Percentiles rank a stretch among this genome's conserved stretches.
Evolutionary conservation across 2,113 vertebrate genomes (phyloP).

Genomic region (Lophotis ruficrista): DNA sequence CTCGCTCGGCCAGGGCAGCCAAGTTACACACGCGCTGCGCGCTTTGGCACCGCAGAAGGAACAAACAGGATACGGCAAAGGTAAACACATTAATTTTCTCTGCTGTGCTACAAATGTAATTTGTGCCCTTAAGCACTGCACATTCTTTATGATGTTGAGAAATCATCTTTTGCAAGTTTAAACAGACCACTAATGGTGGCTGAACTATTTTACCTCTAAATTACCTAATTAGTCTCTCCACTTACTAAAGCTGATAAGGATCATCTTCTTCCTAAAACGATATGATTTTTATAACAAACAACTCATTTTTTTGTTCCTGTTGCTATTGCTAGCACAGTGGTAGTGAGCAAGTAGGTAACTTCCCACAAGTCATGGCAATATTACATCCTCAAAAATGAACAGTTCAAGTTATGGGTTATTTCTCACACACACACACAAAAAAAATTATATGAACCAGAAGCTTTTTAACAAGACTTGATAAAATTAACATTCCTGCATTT

Average conservation of each 20-base stretch:
- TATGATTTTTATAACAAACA: background rate
- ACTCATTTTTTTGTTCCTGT: background rate
- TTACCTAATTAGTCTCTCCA: background rate
- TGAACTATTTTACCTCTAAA: background rate
- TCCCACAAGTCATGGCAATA: background rate
- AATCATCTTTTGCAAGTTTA: background rate
- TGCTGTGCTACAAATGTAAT: background rate
- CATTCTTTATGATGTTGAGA: background rate
- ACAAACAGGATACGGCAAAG: background rate
- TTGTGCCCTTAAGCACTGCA: background rate
- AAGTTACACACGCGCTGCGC: background rate
- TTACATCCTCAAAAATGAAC: background rate
- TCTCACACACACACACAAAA: background rate
- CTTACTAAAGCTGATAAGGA: background rate
- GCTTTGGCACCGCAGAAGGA: background rate
- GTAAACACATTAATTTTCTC: background rate
- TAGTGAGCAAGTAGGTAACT: background rate
- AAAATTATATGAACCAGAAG: background rate
- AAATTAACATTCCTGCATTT: background rate
- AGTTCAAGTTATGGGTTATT: background rate
- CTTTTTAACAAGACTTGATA: background rate
- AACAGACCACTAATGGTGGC: background rate
- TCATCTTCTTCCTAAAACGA: background rate
- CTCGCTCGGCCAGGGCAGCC: background rate
- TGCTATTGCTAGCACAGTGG: background rate